Evolutionary conservation across 2,797 vertebrate genomes (phyloP).

Genomic region (Anguilla obscura): DNA sequence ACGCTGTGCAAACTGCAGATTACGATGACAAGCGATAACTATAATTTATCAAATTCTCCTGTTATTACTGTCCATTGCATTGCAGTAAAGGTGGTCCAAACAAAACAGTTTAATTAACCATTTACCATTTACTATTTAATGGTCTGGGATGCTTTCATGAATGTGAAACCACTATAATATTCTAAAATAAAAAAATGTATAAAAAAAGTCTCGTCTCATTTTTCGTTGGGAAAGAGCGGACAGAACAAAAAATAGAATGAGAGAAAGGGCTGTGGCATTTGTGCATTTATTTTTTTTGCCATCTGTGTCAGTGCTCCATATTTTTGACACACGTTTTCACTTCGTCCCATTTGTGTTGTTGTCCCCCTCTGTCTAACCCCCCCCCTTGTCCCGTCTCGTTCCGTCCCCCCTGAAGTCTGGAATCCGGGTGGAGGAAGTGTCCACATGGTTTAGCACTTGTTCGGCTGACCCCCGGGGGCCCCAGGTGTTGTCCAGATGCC

Average conservation of each 20-base stretch:
- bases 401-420: not conserved
- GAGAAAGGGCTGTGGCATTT: not conserved
- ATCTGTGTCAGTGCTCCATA: not conserved
- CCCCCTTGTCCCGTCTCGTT: too few relatives aligned
- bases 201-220: too few relatives aligned
- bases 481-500: constrained; percentile 80
- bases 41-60: not conserved
- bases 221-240: not conserved
- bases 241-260: not conserved
- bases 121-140: not conserved
- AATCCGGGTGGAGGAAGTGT: constrained; percentile 52
- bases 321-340: not conserved
- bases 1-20: not conserved
- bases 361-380: not conserved
- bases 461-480: constrained; percentile 59
- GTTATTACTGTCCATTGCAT: not conserved
- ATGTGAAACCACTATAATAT: not conserved
- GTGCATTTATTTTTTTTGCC: not conserved
- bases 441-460: constrained; percentile 75
- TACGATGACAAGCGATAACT: not conserved
- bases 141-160: not conserved
- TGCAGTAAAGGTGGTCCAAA: not conserved
- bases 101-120: not conserved
- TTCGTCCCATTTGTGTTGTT: not conserved
- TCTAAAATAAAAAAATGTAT: too few relatives aligned